phyloP scores from a whole-genome alignment of 2,797 vertebrate species.

The Cercopithecus diana region DNA sequence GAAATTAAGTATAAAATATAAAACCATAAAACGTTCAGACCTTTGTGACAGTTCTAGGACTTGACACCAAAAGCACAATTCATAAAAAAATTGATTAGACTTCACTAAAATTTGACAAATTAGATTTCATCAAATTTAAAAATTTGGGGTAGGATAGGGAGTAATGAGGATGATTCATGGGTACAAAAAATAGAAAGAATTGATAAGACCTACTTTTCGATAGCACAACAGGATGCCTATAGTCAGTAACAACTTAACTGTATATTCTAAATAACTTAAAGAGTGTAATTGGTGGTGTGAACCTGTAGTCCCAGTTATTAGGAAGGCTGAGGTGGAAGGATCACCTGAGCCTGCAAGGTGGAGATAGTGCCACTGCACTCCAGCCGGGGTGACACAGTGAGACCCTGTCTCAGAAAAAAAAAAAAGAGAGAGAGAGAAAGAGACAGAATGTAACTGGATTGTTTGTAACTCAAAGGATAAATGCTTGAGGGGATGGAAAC shows the following conservation, averaged over 20 bases:
- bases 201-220: background rate
- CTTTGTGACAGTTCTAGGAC: background rate
- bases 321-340: background rate
- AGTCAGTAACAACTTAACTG: background rate
- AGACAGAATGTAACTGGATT: background rate
- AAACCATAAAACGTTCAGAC: background rate
- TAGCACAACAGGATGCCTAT: background rate
- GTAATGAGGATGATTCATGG: background rate
- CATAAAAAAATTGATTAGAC: background rate
- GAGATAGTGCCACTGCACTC: background rate
- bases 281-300: background rate
- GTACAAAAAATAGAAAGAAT: background rate
- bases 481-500: background rate
- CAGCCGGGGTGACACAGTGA: background rate
- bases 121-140: background rate
- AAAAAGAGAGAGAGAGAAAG: too few relatives aligned
- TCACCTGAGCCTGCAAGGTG: background rate
- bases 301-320: background rate
- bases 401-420: background rate
- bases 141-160: background rate
- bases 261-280: background rate
- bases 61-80: background rate
- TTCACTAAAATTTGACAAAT: background rate
- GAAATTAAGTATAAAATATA: background rate
- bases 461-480: background rate